Evolutionary conservation across 2,797 vertebrate species (phyloP).

Genomic region (Mormyrus hasselquistii): DNA sequence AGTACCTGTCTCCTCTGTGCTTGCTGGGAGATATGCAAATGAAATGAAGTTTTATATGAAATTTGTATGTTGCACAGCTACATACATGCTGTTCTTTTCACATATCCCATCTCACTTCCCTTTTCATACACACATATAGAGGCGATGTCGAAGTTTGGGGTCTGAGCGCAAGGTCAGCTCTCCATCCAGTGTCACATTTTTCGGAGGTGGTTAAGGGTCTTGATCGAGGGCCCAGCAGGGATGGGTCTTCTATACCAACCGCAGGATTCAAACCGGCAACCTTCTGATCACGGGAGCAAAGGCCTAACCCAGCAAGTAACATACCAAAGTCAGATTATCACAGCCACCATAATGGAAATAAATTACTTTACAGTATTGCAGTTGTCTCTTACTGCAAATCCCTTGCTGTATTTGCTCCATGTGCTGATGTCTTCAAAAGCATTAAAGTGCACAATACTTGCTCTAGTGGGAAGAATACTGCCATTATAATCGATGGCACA

Average conservation of each 20-base stretch:
- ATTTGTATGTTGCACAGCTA: not conserved
- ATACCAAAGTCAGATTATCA: not conserved
- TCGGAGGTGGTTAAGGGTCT: not conserved
- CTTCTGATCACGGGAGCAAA: not conserved
- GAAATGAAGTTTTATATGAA: not conserved
- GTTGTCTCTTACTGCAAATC: not conserved
- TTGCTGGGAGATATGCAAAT: not conserved
- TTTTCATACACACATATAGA: not conserved
- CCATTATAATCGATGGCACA: not conserved
- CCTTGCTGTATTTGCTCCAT: not conserved
- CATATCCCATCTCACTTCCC: not conserved
- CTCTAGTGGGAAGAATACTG: not conserved
- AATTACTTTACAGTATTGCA: not conserved
- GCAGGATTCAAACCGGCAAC: not conserved
- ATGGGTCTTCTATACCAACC: not conserved
- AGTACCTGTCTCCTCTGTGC: not conserved
- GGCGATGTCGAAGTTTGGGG: not conserved
- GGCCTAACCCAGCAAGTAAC: not conserved
- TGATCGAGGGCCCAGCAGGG: not conserved
- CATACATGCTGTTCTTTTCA: not conserved
- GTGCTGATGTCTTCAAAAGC: not conserved
- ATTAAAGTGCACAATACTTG: not conserved
- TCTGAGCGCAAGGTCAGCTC: not conserved
- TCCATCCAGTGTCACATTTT: not conserved
- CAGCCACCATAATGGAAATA: not conserved